These are phyloP conservation scores for Hylaeus volcanicus DNA, from an alignment of 1,140 invertebrate species.

Conservation along the genomic window DNA sequence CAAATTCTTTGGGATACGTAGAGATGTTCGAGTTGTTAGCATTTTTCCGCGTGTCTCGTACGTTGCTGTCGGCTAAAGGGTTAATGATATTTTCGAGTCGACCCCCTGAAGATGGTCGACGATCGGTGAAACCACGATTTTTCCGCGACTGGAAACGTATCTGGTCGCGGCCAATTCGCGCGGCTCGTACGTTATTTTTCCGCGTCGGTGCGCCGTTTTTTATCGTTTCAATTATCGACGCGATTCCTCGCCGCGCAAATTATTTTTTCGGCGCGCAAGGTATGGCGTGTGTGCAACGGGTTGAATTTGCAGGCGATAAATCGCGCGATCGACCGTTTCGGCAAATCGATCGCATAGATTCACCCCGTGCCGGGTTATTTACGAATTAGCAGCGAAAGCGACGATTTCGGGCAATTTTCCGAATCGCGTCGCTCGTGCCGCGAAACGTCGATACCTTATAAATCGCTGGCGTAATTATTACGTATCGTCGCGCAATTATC, in stretches of 20 bases:
- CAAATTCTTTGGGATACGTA: too few species aligned
- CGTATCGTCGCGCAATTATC: constrained; percentile 45
- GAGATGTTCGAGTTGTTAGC: too few species aligned
- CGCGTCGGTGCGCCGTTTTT: constrained; percentile 2
- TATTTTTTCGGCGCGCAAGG: not conserved
- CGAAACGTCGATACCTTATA: constrained; percentile 37
- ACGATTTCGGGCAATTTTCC: constrained; percentile 37
- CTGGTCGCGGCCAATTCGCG: not conserved
- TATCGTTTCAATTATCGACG: constrained; percentile 14
- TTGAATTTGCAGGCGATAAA: constrained; percentile 4
- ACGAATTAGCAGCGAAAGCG: constrained; percentile 25
- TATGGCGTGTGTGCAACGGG: too few species aligned
- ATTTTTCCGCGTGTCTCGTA: too few species aligned
- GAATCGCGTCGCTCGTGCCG: constrained; percentile 28
- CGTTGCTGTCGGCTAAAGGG: too few species aligned
- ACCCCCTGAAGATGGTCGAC: too few species aligned
- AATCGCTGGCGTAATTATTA: constrained; percentile 38
- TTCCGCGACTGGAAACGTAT: too few species aligned
- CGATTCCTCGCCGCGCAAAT: not conserved
- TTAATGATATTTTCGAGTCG: too few species aligned
- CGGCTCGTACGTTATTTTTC: not conserved
- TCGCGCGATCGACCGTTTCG: not conserved
- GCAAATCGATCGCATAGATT: not conserved
- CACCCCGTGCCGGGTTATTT: constrained; percentile 3
- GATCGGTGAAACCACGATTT: too few species aligned